Evolutionary conservation across 2,797 vertebrate species (phyloP).

Genomic region (Buceros bicornis): DNA sequence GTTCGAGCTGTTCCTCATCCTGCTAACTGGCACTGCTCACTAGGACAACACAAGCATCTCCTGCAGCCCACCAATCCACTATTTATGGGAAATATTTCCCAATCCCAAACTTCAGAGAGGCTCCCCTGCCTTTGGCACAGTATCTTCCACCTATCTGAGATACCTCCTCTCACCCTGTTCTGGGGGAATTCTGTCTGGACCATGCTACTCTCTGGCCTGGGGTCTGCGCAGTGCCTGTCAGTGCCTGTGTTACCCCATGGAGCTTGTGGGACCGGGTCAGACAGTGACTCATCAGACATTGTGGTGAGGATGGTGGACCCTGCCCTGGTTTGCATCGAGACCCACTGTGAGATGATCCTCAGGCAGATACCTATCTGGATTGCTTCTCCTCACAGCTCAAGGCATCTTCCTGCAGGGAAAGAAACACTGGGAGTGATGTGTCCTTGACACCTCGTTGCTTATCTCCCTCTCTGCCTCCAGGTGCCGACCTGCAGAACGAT

Average conservation of each 20-base stretch:
- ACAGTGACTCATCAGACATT: accelerated
- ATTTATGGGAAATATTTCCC: neutral
- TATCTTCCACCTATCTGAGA: neutral
- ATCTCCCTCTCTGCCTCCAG: neutral
- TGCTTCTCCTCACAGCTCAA: neutral
- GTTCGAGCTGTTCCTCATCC: neutral
- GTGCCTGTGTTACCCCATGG: accelerated
- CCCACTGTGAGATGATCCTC: accelerated
- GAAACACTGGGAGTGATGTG: neutral
- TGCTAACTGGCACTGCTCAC: neutral
- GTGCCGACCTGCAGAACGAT: neutral
- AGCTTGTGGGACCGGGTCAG: neutral
- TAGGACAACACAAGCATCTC: accelerated
- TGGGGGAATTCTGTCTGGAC: neutral
- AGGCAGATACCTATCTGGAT: neutral
- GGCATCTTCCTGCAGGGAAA: neutral
- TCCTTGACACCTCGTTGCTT: neutral
- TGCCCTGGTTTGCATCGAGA: neutral
- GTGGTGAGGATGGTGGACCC: neutral
- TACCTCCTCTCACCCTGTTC: neutral
- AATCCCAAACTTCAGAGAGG: neutral
- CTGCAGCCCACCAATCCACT: neutral
- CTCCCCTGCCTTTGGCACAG: neutral
- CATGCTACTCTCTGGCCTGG: accelerated
- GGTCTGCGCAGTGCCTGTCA: neutral